Conservation (phyloP, 2,888 invertebrate species). For the Rotaria macrura region DNA sequence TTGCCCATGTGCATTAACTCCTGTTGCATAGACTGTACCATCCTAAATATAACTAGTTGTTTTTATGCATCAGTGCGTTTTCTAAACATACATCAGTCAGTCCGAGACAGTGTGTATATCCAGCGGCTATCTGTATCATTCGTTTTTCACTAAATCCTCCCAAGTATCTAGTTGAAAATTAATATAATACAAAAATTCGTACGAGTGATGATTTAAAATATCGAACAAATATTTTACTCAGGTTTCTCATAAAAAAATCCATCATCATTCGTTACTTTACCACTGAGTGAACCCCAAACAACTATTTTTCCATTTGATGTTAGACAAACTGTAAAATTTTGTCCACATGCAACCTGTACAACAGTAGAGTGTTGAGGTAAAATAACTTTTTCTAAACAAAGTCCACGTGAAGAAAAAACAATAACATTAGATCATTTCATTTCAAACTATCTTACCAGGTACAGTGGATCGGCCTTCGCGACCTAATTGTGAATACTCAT, state of each 20-base stretch:
- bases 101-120: slow-evolving; percentile 70
- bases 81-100: slow-evolving; percentile 57
- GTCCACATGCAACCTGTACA: slow-evolving; percentile 16
- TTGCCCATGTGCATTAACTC: slow-evolving; percentile 44
- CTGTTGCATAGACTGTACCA: slow-evolving; percentile 50
- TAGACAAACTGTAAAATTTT: slow-evolving; percentile 28
- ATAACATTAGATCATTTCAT: neutral
- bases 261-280: slow-evolving; percentile 37
- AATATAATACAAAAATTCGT: neutral
- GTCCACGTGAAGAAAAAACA: neutral
- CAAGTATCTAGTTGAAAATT: neutral
- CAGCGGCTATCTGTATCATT: slow-evolving; percentile 75
- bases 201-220: neutral
- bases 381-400: neutral
- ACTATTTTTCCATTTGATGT: slow-evolving; percentile 28
- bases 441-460: slow-evolving; percentile 12
- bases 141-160: slow-evolving; percentile 59
- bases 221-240: slow-evolving; percentile 38
- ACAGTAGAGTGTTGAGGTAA: neutral
- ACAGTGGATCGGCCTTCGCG: slow-evolving; percentile 41
- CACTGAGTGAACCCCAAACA: slow-evolving; percentile 26
- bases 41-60: slow-evolving; percentile 34
- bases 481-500: slow-evolving; percentile 82
- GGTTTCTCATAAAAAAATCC: slow-evolving; percentile 38
- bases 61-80: too few species aligned